Percentiles rank a stretch among this genome's conserved stretches.
phyloP scores from a whole-genome alignment of 2,797 vertebrate genomes.

The Harpagifer antarcticus region DNA sequence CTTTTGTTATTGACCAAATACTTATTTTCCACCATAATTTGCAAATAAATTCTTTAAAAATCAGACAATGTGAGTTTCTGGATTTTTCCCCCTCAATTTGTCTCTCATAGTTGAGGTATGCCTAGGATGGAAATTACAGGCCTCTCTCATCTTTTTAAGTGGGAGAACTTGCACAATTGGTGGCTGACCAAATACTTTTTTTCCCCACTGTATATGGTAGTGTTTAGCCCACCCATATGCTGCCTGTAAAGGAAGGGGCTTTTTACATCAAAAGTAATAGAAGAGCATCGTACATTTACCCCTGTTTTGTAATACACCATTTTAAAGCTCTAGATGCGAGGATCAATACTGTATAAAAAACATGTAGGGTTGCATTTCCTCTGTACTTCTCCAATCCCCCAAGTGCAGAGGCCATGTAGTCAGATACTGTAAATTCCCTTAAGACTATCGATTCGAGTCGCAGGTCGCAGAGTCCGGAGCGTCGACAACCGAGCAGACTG shows the following conservation, averaged over 20 bases:
- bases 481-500: constrained; percentile 36
- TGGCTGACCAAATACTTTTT: too few species aligned
- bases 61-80: too few species aligned
- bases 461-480: constrained; percentile 58
- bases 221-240: neutral
- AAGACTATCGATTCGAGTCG: constrained; percentile 71
- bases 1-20: too few species aligned
- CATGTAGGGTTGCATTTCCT: constrained; percentile 70
- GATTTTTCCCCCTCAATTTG: too few species aligned
- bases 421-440: constrained; percentile 75
- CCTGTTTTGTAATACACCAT: constrained; percentile 39
- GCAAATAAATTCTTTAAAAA: too few species aligned
- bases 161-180: too few species aligned
- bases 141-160: too few species aligned
- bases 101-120: too few species aligned
- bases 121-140: too few species aligned
- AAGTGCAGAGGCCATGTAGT: constrained; percentile 72
- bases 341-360: constrained; percentile 71
- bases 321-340: constrained; percentile 50
- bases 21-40: too few species aligned
- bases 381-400: constrained; percentile 71
- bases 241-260: neutral
- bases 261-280: constrained; percentile 23
- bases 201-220: too few species aligned
- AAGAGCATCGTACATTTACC: constrained; percentile 25